Conservation (phyloP, 2,113 vertebrate genomes). For the Hemiscyllium ocellatum region DNA sequence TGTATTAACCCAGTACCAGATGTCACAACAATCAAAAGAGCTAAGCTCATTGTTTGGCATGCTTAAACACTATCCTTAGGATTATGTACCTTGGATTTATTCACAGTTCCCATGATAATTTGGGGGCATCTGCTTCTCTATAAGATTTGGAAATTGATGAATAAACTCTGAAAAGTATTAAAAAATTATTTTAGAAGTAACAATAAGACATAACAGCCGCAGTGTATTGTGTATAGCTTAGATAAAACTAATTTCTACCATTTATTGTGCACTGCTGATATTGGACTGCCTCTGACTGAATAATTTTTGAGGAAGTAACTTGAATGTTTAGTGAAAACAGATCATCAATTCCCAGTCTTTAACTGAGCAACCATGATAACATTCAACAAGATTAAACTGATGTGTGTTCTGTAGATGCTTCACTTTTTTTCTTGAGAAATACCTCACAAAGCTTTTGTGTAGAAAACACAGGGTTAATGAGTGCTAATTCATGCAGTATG, state of each 20-base stretch:
- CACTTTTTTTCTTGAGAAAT: not conserved
- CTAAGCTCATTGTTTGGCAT: not conserved
- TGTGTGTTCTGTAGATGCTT: not conserved
- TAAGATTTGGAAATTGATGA: not conserved
- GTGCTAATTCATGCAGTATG: not conserved
- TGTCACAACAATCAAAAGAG: not conserved
- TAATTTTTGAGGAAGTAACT: not conserved
- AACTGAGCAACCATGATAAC: not conserved
- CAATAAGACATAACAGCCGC: not conserved
- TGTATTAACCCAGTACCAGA: not conserved
- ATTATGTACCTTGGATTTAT: not conserved
- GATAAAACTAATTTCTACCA: not conserved
- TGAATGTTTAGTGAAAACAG: not conserved
- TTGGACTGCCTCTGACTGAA: not conserved
- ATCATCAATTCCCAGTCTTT: not conserved
- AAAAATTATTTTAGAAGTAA: not conserved
- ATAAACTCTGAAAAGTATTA: not conserved
- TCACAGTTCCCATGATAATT: not conserved
- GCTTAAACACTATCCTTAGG: not conserved
- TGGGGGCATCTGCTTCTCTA: not conserved
- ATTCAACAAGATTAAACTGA: not conserved
- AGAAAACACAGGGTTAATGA: not conserved
- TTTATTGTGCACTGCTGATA: not conserved
- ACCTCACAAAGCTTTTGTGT: not conserved
- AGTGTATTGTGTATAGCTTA: not conserved